phyloP scores from a whole-genome alignment of 2,113 vertebrate species.

The Bubo bubo region DNA sequence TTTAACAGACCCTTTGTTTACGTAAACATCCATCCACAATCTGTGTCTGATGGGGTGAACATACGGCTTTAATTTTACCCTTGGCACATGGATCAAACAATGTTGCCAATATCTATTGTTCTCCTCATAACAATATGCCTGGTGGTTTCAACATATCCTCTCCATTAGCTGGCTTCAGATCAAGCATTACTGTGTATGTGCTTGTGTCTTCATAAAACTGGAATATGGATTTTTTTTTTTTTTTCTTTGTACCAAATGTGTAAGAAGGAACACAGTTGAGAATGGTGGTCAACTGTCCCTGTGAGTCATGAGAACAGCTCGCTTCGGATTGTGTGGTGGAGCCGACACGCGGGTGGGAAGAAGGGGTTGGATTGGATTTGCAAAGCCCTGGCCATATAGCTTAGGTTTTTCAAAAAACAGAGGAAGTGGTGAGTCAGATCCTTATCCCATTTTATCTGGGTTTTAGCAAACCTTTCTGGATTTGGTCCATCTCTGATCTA shows the following conservation, averaged over 20 bases:
- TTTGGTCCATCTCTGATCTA: neutral
- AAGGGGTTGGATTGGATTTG: neutral
- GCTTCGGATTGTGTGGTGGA: fast-evolving
- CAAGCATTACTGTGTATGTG: slow-evolving; percentile 68
- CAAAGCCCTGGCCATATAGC: neutral
- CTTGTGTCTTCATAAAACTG: slow-evolving; percentile 63
- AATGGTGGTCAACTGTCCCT: slow-evolving; percentile 16
- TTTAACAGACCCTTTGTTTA: slow-evolving; percentile 58
- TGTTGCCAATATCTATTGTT: slow-evolving; percentile 77
- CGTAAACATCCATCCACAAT: slow-evolving; percentile 70
- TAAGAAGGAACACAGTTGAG: slow-evolving; percentile 35
- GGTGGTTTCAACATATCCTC: slow-evolving; percentile 71
- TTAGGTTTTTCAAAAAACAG: neutral
- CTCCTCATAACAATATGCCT: slow-evolving; percentile 77
- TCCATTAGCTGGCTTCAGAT: slow-evolving; percentile 74
- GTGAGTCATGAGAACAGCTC: slow-evolving; percentile 46
- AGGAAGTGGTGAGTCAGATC: slow-evolving; percentile 57
- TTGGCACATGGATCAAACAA: slow-evolving; percentile 77
- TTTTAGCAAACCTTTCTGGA: slow-evolving; percentile 12
- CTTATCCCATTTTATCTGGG: neutral
- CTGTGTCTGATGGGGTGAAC: slow-evolving; percentile 62
- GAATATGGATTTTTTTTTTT: slow-evolving; percentile 32
- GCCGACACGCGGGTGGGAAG: neutral
- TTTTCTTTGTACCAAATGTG: slow-evolving; percentile 59
- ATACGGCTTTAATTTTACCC: slow-evolving; percentile 78